phyloP scores from a whole-genome alignment of 1,140 invertebrate species.

The Carcinoscorpius rotundicauda region DNA sequence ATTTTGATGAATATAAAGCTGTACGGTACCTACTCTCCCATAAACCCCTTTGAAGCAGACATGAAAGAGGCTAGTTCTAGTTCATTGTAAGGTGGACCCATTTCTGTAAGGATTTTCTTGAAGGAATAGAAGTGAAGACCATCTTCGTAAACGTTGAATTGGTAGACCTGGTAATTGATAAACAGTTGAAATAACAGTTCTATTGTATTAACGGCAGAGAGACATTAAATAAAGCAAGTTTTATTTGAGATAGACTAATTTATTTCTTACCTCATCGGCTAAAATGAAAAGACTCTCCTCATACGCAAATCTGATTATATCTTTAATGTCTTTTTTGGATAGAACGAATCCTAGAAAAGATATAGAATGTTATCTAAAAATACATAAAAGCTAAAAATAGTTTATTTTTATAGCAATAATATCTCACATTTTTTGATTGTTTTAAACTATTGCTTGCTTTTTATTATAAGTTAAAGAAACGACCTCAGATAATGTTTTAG shows the following conservation, averaged over 20 bases:
- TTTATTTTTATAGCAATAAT: too few species aligned
- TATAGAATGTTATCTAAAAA: too few species aligned
- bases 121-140: slow-evolving; percentile 83
- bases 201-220: neutral
- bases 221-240: neutral
- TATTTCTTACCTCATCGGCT: slow-evolving; percentile 72
- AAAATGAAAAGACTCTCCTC: slow-evolving; percentile 73
- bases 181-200: neutral
- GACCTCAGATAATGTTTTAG: too few species aligned
- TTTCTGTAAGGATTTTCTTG: slow-evolving; percentile 81
- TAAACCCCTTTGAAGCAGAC: slow-evolving; percentile 85
- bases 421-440: too few species aligned
- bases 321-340: slow-evolving; percentile 72
- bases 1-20: neutral
- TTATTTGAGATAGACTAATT: neutral
- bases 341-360: slow-evolving; percentile 56
- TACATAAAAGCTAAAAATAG: too few species aligned
- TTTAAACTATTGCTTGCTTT: too few species aligned
- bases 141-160: slow-evolving; percentile 89
- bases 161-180: slow-evolving; percentile 47
- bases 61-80: slow-evolving; percentile 91
- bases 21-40: slow-evolving; percentile 41
- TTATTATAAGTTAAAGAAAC: too few species aligned
- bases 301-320: slow-evolving; percentile 85
- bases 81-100: slow-evolving; percentile 69